These are phyloP conservation scores for Stictonetta naevosa DNA, from an alignment of 2,113 vertebrate species.

Conservation along the genomic window DNA sequence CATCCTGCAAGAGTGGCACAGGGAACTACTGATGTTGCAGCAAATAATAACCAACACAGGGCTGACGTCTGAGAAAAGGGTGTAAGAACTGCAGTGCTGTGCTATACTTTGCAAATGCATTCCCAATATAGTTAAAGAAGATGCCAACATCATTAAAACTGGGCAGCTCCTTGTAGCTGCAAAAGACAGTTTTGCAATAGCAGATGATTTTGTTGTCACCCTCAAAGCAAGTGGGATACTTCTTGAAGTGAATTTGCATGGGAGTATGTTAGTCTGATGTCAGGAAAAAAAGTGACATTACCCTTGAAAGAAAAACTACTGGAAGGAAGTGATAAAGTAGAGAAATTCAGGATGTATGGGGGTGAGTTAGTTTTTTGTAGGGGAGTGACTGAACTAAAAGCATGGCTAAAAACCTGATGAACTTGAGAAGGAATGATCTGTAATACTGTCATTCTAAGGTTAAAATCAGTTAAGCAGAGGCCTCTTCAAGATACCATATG, in stretches of 20 bases:
- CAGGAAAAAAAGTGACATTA: not conserved
- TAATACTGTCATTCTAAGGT: not conserved
- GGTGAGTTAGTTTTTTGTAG: not conserved
- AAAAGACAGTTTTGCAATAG: slow-evolving; percentile 10
- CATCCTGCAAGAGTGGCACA: not conserved
- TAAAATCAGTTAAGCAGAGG: not conserved
- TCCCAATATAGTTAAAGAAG: slow-evolving; percentile 33
- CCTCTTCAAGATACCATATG: not conserved
- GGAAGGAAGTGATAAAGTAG: not conserved
- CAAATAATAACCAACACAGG: not conserved
- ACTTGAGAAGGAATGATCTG: not conserved
- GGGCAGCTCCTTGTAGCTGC: slow-evolving; percentile 21
- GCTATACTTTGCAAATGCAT: slow-evolving; percentile 15
- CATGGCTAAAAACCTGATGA: not conserved
- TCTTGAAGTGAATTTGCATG: not conserved
- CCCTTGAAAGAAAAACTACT: not conserved
- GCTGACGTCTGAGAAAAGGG: slow-evolving; percentile 1
- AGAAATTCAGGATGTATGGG: not conserved
- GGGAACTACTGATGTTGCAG: not conserved
- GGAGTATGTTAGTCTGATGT: not conserved
- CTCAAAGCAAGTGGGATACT: not conserved
- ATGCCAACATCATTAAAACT: slow-evolving; percentile 49
- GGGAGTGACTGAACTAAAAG: not conserved
- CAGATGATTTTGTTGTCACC: not conserved
- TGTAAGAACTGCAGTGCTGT: slow-evolving; percentile 17